Evolutionary conservation across 2,888 invertebrate species (phyloP), one percentile per base, ranked within the genome.

Genomic region (Agonum fuliginosum): DNA sequence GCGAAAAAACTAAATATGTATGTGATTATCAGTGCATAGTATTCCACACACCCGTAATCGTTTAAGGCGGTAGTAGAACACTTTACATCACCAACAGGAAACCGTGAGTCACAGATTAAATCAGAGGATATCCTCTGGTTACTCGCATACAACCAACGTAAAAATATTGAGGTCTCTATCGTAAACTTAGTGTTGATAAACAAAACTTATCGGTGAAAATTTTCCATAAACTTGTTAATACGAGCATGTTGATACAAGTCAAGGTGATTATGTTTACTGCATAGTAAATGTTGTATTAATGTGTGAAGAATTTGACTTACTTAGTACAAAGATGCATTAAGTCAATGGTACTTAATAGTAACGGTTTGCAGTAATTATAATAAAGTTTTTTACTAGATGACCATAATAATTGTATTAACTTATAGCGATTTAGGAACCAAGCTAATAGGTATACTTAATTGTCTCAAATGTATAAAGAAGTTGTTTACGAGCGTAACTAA

Each of bases 91-190:
- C 14, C 3, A 46, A 70, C 43, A 70, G 70, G 70, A 70, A 70
- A 27, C 46, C 14, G 46, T 46, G 46, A 70, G 46, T 46, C 70
- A 46, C 27, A 24, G 46, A 48, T 34, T 22, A 30, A 71, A 71
- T 27, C 71, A 48, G 51, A 71, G 73, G 73, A 73, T 73, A 58
- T 73, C 73, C 73, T 54, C 37, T 73, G 73, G 41, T 73, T 54
- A 73, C 20, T 62, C 14, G 62, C 62, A 24, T 69, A 43, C 69
- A 46, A 46, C 14, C 22, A 8, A 46, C 46, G n/a, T 69, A 3
- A 27, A 58, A 27, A 58, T 58, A 58, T 58, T 58, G 27, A 58
- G 27, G 27, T 58, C 27, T 58, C 8, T 58, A 58, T 14, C 27
- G 14, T 27, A 27, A 58, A 27, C 58, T 58, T 58, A 5, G 2